These are phyloP conservation scores for Apamea sordens DNA, from an alignment of 2,888 invertebrate species.

Conservation along the genomic window DNA sequence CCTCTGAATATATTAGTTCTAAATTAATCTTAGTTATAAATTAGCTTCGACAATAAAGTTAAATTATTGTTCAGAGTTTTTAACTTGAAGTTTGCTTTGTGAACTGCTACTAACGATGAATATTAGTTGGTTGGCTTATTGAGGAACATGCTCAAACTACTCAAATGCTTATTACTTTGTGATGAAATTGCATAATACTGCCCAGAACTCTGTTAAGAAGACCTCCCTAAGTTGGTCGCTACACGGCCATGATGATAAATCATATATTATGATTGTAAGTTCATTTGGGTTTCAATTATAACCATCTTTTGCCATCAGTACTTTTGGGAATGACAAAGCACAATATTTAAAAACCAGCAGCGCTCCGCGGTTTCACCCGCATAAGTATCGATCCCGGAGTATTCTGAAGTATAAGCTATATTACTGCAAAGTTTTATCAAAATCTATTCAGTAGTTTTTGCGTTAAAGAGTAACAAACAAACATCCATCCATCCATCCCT, in stretches of 20 bases:
- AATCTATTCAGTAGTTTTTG: no score
- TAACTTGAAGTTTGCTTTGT: constrained; percentile 11
- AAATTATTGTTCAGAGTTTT: constrained; percentile 28
- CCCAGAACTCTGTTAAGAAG: neutral
- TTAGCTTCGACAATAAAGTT: constrained; percentile 33
- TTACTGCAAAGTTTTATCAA: no score
- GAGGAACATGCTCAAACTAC: constrained; percentile 13
- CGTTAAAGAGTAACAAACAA: no score
- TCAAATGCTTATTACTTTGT: neutral
- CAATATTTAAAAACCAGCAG: neutral
- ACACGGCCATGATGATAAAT: neutral
- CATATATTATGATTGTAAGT: neutral
- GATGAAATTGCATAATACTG: neutral
- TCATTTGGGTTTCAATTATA: neutral
- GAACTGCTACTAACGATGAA: constrained; percentile 7
- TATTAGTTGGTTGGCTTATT: constrained; percentile 21
- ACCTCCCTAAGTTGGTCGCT: neutral
- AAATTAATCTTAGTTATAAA: constrained; percentile 36
- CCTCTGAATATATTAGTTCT: constrained; percentile 30
- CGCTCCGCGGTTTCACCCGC: no score
- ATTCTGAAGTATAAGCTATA: no score
- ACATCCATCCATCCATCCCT: no score
- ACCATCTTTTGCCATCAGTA: neutral
- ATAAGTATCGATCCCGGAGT: no score
- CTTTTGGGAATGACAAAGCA: no score